Base-by-base conservation (phyloP, 2,888 invertebrate genomes). In the Drosophila putrida region DNA sequence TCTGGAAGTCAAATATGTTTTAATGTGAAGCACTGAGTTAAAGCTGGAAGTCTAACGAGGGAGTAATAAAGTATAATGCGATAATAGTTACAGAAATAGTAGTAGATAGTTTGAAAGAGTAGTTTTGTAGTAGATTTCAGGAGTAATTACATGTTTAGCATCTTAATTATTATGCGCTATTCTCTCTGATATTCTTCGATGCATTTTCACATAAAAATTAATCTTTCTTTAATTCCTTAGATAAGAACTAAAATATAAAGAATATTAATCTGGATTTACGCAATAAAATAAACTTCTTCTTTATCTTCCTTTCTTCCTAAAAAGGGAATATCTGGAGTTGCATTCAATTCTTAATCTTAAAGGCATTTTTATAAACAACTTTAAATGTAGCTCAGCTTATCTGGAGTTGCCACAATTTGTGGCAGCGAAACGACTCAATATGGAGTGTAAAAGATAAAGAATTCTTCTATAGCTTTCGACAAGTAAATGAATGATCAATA, bases 401-500 rank as follows among this genome's bases (percentile, higher is more conserved):
- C 10, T 31, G 31, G 31, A 46, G 46, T 10, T 28, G 44, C 28
- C 28, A 25, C 9, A 28, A 28, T 46, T 28, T 33, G 31, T 47
- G 9, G 47, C 35, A 25, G 13, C 1, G 11, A 15, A 39, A 15
- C 6, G 10, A 9, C 35, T n/a, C 4, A 27, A n/a, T 11, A 38
- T 4, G 39, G 11, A 13, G 20, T 25, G 35, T 5, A 27, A 43
- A 20, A 31, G 33, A 33, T 43, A 33, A 25, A 25, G 9, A 4
- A 43, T 39, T 38, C 20, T 53, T 15, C 4, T 15, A 28, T 28
- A n/a, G 31, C 20, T 10, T 20, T 51, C n/a, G 20, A 35, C 35
- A 38, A 51, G 53, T 61, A 33, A 60, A 43, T 61, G 72, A 60
- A 43, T 61, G 72, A 66, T 73, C 57, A 53, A 44, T n/a, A 5